Conservation (phyloP, 2,113 vertebrate genomes). For the Cottus gobio region DNA sequence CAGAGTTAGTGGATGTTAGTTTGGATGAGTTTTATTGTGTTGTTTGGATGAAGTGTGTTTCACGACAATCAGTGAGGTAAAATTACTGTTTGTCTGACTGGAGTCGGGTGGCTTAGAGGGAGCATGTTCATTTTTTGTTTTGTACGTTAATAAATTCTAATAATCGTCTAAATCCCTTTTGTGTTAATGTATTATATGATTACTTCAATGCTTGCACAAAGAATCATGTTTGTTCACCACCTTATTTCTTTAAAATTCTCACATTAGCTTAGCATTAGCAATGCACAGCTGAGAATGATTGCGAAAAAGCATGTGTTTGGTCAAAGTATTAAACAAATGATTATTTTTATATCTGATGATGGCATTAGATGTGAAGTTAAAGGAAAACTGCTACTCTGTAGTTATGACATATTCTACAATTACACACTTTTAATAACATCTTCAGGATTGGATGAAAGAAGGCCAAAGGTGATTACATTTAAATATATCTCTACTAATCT, state of each 20-base stretch:
- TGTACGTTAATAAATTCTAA: too few relatives aligned
- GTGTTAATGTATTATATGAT: too few relatives aligned
- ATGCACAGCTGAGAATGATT: neutral
- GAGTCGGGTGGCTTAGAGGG: too few relatives aligned
- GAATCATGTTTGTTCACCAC: neutral
- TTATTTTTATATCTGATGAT: neutral
- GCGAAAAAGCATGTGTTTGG: neutral
- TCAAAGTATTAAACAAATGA: neutral
- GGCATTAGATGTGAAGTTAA: neutral
- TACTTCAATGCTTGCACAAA: too few relatives aligned
- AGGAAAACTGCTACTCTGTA: neutral
- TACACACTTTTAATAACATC: neutral
- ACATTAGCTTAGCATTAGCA: neutral
- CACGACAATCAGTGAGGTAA: too few relatives aligned
- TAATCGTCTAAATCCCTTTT: too few relatives aligned
- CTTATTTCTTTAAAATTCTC: neutral
- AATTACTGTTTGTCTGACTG: too few relatives aligned
- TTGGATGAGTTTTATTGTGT: too few relatives aligned
- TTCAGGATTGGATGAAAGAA: neutral
- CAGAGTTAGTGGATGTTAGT: too few relatives aligned
- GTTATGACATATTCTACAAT: neutral
- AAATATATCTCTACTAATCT: slow-evolving; percentile 26
- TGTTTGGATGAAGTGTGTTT: too few relatives aligned
- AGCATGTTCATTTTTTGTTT: too few relatives aligned
- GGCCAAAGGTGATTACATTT: slow-evolving; percentile 14